Evolutionary conservation across 2,888 invertebrate species (phyloP).

Genomic region (Lepidocyrtoides sp.): DNA sequence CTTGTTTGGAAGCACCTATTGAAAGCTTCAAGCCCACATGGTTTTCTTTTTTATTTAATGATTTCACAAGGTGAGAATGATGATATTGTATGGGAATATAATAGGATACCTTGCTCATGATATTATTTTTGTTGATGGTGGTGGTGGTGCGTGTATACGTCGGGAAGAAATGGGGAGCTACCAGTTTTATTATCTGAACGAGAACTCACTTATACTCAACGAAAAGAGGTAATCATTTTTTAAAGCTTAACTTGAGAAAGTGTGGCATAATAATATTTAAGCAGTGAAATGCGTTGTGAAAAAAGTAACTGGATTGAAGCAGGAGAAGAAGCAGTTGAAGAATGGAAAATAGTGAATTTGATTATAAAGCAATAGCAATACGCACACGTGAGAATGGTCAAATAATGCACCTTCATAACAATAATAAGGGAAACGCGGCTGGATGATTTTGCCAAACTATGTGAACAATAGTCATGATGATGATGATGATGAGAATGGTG

Average conservation of each 20-base stretch:
- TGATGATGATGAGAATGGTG: too few species aligned
- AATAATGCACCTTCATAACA: slow-evolving; percentile 30
- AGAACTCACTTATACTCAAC: not conserved
- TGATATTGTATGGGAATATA: slow-evolving; percentile 64
- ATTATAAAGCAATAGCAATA: slow-evolving; percentile 66
- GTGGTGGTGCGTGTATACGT: not conserved
- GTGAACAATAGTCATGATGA: slow-evolving; percentile 30
- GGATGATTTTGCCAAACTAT: not conserved
- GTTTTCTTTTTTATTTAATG: slow-evolving; percentile 67
- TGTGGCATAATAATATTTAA: not conserved
- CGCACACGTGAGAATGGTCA: slow-evolving; percentile 44
- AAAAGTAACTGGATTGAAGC: slow-evolving; percentile 1
- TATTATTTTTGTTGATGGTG: not conserved
- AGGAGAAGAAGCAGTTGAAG: not conserved
- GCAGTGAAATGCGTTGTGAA: not conserved
- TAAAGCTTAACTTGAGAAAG: slow-evolving; percentile 19
- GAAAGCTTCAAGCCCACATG: slow-evolving; percentile 67
- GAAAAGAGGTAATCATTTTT: slow-evolving; percentile 52
- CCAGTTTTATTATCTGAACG: slow-evolving; percentile 11
- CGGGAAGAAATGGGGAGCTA: not conserved
- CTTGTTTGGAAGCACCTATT: slow-evolving; percentile 51
- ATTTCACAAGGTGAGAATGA: slow-evolving; percentile 75
- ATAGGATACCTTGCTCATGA: not conserved
- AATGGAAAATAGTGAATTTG: slow-evolving; percentile 36
- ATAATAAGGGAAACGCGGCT: not conserved